Evolutionary conservation across 2,113 vertebrate species (phyloP), one percentile per base, ranked within the genome.

Genomic region (Vulpes lagopus): DNA sequence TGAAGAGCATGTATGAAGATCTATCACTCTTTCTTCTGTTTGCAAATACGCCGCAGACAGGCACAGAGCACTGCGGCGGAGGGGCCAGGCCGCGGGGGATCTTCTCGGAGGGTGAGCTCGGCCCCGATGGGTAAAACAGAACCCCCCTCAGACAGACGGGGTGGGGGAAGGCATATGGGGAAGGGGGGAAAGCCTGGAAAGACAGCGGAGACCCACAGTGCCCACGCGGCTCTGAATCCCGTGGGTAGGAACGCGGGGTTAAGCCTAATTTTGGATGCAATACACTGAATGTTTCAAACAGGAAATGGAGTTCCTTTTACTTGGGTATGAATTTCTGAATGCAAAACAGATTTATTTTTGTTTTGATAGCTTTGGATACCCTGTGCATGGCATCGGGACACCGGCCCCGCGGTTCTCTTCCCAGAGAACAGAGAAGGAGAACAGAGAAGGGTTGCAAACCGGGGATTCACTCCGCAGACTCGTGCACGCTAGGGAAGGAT

Each of bases 21-120:
- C 90, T 82, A 86, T 80, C 85, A 8, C 85, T 78, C 83, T 94
- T 64, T 65, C 51, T 64, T 64, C 87, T 93, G 98, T 97, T 94
- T 97, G 93, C 92, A 96, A 92, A 97, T 67, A 93, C 19, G 11
- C 8, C 8, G 16, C 14, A 43, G 65, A 92, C 43, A 53, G 43
- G 43, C 74, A 0, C 49, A 0, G 16, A 25, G 85, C 32, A 3
- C 69, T 59, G 59, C 4, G 8, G 65, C 69, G 32, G 93, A 1
- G 43, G 82, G 57, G 57, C 7, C 10, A 67, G 73, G 43, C 53
- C 6, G 25, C 27, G 67, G 64, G 35, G 78, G 3, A 1, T 38
- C 64, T 38, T 14, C 71, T 82, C 11, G 1, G 55, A 86, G 53
- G 62, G 30, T 49, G 32, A 25, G 30, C 32, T 8, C 9, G 8